Evolutionary conservation across 2,888 invertebrate genomes (phyloP).

Genomic region (Pristionchus entomophagus): DNA sequence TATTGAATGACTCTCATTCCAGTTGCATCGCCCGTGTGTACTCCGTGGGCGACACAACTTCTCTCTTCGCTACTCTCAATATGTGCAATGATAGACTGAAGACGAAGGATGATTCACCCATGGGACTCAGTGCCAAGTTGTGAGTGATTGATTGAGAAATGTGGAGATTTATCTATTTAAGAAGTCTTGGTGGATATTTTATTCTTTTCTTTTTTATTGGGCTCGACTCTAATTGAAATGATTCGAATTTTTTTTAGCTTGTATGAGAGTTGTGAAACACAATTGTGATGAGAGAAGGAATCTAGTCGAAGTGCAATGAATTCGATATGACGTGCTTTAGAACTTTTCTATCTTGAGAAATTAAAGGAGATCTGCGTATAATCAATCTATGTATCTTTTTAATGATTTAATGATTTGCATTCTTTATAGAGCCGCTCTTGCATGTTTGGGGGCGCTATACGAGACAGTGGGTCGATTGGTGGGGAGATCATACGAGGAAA

Average conservation of each 20-base stretch:
- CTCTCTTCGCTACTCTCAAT: conserved; percentile 96
- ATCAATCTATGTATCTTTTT: background rate
- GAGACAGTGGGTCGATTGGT: conserved; percentile 98
- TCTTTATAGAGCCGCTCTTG: conserved; percentile 89
- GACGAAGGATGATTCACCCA: conserved; percentile 97
- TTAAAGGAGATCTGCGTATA: no score
- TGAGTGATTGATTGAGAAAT: conserved; percentile 80
- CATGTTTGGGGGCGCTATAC: conserved; percentile 94
- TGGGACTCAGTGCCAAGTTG: conserved; percentile 93
- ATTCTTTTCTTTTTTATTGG: no score
- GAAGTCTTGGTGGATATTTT: no score
- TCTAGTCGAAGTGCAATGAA: no score
- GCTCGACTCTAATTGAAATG: background rate
- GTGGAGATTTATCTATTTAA: no score
- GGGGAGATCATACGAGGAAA: conserved; percentile 98
- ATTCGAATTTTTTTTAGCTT: background rate
- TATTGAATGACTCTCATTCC: background rate
- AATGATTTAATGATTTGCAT: background rate
- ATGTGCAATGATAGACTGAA: conserved; percentile 97
- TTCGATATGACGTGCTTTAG: no score
- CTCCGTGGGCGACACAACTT: conserved; percentile 97
- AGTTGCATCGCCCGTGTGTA: conserved; percentile 68
- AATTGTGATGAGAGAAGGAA: background rate
- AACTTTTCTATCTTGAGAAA: no score
- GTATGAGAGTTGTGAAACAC: background rate